Evolutionary conservation across 1,140 invertebrate species (phyloP).

Genomic region (Ladona fulva): DNA sequence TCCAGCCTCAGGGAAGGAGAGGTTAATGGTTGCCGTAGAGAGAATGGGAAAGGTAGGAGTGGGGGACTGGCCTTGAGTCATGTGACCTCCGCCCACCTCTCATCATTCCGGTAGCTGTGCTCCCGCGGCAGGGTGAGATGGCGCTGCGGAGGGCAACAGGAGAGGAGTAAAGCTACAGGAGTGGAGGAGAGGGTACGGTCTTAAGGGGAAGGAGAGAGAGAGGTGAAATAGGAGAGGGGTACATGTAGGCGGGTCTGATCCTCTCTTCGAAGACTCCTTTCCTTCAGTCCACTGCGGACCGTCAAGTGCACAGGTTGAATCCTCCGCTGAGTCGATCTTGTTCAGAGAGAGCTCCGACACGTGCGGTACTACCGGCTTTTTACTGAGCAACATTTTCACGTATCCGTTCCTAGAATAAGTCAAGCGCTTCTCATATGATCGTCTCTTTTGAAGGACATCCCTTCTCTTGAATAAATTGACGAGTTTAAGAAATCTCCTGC

Average conservation of each 20-base stretch:
- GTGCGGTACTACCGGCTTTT: background rate
- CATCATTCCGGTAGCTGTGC: background rate
- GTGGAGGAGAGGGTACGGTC: too few species aligned
- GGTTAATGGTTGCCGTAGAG: background rate
- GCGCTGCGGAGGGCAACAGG: too few species aligned
- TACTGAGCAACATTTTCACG: background rate
- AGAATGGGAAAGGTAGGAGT: background rate
- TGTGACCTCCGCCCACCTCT: background rate
- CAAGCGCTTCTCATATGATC: background rate
- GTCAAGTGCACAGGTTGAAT: background rate
- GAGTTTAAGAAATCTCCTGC: background rate
- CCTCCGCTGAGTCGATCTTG: background rate
- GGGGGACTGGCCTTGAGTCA: constrained; percentile 1
- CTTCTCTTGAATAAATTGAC: background rate
- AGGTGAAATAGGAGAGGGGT: background rate
- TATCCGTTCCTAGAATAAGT: background rate
- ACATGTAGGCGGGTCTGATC: background rate
- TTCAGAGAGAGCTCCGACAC: background rate
- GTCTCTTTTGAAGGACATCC: background rate
- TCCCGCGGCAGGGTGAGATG: background rate
- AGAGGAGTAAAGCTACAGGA: too few species aligned
- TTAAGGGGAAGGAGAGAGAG: background rate
- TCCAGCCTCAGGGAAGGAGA: background rate
- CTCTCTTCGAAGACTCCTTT: background rate
- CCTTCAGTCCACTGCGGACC: background rate